Evolutionary conservation across 2,888 invertebrate genomes (phyloP).

Genomic region (Coleophora deauratella): DNA sequence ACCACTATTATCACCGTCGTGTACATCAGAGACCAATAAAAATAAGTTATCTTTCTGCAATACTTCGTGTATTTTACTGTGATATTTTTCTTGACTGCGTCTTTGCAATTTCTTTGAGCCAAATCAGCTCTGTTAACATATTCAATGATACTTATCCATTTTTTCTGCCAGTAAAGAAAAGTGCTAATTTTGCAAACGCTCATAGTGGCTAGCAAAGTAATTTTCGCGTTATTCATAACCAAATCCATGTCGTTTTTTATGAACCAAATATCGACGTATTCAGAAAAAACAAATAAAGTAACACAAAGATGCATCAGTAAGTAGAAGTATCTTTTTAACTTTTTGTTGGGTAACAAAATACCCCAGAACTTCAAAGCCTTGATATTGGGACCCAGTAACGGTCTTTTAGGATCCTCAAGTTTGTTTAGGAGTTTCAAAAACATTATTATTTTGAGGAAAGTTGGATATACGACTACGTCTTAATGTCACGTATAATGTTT

Average conservation of each 20-base stretch:
- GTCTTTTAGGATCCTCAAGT: conserved; percentile 45
- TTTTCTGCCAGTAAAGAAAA: conserved; percentile 44
- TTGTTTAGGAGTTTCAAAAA: conserved; percentile 30
- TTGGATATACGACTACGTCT: neutral
- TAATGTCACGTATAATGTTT: no score
- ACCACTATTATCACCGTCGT: conserved; percentile 47
- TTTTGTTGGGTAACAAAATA: conserved; percentile 40
- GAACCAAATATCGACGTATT: conserved; percentile 55
- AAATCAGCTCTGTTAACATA: conserved; percentile 48
- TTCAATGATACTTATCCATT: conserved; percentile 46
- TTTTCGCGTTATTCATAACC: conserved; percentile 51
- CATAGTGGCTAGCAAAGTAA: conserved; percentile 51
- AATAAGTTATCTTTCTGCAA: conserved; percentile 47
- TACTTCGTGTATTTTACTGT: conserved; percentile 41
- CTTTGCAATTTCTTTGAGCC: conserved; percentile 27
- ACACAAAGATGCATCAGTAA: conserved; percentile 43
- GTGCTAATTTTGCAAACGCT: conserved; percentile 47
- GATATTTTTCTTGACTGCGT: conserved; percentile 25
- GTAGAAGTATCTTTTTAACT: conserved; percentile 32
- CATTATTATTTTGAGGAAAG: conserved; percentile 21
- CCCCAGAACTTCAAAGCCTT: conserved; percentile 57
- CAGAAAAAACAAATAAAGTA: conserved; percentile 42
- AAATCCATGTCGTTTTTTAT: conserved; percentile 46
- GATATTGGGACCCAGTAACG: conserved; percentile 54
- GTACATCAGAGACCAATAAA: conserved; percentile 53